Conservation (phyloP, 2,113 vertebrate genomes). For the Anhinga anhinga region DNA sequence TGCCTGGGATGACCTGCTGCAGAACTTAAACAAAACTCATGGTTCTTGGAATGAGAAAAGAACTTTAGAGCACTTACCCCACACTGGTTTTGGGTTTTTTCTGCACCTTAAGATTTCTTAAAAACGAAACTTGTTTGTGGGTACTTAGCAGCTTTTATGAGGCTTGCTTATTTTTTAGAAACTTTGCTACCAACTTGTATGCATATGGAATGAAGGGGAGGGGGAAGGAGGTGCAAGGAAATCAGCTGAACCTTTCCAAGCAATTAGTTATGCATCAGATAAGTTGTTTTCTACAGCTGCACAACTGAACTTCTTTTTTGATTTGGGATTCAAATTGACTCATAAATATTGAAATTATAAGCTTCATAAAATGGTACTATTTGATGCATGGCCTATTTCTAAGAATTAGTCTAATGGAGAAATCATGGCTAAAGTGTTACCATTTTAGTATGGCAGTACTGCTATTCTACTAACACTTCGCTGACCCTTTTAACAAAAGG, state of each 20-base stretch:
- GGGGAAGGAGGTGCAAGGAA: background rate
- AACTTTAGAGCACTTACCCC: background rate
- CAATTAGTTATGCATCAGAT: conserved; percentile 63
- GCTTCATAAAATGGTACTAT: conserved; percentile 52
- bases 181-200: background rate
- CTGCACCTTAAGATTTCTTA: background rate
- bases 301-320: conserved; percentile 16
- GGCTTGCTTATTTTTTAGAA: background rate
- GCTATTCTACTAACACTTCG: background rate
- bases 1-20: accelerated
- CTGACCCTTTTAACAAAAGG: background rate
- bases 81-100: background rate
- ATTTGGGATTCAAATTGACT: conserved; percentile 72
- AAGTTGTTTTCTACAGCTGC: conserved; percentile 63
- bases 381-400: conserved; percentile 51
- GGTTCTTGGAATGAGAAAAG: background rate
- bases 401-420: conserved; percentile 44
- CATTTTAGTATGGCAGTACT: background rate
- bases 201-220: background rate
- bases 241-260: conserved; percentile 52
- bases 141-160: background rate
- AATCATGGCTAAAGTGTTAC: background rate
- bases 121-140: background rate
- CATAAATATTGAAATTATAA: conserved; percentile 71
- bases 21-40: background rate